Conservation (phyloP, 2,113 vertebrate species). For the Charina bottae region DNA sequence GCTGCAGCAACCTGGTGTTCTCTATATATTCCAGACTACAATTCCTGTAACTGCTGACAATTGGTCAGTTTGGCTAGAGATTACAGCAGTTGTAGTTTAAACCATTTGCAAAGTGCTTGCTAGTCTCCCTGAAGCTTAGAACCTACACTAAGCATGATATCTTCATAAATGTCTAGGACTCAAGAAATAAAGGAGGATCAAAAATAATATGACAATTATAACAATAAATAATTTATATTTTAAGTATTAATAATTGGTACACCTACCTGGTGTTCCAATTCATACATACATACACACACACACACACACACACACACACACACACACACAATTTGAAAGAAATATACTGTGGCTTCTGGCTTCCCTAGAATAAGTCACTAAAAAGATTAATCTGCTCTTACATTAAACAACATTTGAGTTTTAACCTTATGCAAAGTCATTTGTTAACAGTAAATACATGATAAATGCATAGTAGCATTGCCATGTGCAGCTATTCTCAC, state of each 20-base stretch:
- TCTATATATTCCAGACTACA: not conserved
- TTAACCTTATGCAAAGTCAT: not conserved
- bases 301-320: not conserved
- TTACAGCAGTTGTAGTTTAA: not conserved
- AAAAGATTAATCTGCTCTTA: constrained; percentile 14
- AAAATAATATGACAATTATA: not conserved
- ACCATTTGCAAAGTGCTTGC: not conserved
- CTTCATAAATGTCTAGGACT: not conserved
- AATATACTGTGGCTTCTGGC: not conserved
- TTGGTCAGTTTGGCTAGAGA: not conserved
- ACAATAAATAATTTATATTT: not conserved
- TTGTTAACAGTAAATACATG: not conserved
- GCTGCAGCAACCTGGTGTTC: not conserved
- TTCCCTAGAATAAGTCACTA: not conserved
- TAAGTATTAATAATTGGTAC: not conserved
- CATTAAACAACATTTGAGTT: not conserved
- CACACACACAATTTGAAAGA: not conserved
- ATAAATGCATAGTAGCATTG: not conserved
- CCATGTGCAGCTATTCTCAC: not conserved
- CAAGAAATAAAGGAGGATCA: not conserved
- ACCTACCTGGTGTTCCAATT: not conserved
- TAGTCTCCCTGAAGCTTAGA: not conserved
- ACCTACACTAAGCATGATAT: not conserved
- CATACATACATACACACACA: not conserved
- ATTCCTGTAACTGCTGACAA: not conserved